These are phyloP conservation scores for Magallana ariakensis DNA, from an alignment of 1,140 invertebrate genomes.

Conservation along the genomic window DNA sequence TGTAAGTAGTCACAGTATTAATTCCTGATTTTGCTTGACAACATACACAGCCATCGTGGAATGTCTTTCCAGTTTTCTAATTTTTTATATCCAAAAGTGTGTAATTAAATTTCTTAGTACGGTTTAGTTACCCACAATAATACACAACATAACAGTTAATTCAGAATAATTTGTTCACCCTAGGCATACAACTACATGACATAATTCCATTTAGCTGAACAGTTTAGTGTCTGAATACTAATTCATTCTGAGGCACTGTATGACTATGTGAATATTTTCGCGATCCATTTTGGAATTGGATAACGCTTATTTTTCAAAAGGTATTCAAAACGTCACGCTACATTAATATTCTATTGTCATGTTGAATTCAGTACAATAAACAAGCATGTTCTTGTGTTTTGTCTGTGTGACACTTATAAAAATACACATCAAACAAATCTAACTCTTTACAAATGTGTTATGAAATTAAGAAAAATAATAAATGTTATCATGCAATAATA, in stretches of 20 bases:
- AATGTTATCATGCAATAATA: neutral
- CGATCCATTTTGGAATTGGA: constrained; percentile 28
- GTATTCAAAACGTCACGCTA: constrained; percentile 42
- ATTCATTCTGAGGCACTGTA: too few species aligned
- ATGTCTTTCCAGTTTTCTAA: neutral
- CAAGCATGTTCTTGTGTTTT: constrained; percentile 42
- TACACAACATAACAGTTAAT: neutral
- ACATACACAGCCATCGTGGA: too few species aligned
- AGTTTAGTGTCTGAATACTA: neutral
- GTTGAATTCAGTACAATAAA: neutral
- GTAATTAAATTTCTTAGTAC: neutral
- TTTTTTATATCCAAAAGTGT: neutral
- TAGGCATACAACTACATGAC: neutral
- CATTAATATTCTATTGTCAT: constrained; percentile 33
- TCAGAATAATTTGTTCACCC: neutral
- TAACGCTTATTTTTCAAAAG: constrained; percentile 39
- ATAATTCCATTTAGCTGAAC: neutral
- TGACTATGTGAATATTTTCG: neutral
- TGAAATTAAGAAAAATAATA: neutral
- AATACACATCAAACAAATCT: neutral
- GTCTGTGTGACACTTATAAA: neutral
- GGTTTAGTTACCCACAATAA: neutral
- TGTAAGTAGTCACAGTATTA: neutral
- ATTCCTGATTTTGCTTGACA: too few species aligned
- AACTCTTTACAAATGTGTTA: neutral